Conservation (phyloP, 2,113 vertebrate genomes). For the Camelus bactrianus region DNA sequence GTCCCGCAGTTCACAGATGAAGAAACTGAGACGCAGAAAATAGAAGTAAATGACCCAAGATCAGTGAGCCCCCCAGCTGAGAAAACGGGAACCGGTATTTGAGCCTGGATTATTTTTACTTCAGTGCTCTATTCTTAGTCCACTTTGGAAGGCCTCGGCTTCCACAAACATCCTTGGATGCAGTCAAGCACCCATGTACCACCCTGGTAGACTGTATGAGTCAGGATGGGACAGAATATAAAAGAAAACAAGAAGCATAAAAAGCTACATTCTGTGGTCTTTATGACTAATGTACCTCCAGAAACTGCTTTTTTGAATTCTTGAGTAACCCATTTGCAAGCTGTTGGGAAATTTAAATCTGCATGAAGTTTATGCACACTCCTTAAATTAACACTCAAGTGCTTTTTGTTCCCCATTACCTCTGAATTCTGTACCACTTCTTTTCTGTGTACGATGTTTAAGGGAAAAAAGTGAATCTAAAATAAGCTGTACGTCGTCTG, state of each 20-base stretch:
- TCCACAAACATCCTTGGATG: not conserved
- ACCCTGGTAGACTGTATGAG: not conserved
- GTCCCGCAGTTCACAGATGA: not conserved
- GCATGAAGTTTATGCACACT: not conserved
- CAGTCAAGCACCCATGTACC: rapidly evolving
- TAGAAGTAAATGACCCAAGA: not conserved
- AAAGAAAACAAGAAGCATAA: constrained; percentile 56
- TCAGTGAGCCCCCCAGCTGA: not conserved
- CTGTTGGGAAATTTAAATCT: constrained; percentile 67
- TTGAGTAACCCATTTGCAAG: constrained; percentile 61
- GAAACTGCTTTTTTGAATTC: constrained; percentile 48
- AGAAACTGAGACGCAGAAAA: not conserved
- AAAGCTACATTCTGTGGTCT: not conserved
- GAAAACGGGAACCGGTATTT: not conserved
- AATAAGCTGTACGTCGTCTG: constrained; percentile 18
- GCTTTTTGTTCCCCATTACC: not conserved
- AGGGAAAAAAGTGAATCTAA: not conserved
- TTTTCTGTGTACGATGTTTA: not conserved
- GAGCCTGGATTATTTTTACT: not conserved
- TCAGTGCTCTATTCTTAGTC: not conserved
- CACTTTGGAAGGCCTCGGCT: not conserved
- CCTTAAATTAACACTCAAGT: constrained; percentile 61
- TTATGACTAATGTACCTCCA: constrained; percentile 44
- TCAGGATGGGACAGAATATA: constrained; percentile 15
- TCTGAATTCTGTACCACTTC: constrained; percentile 13